Conservation (phyloP, 64 coral and sea anemone species). For the Pocillopora damicornis region DNA sequence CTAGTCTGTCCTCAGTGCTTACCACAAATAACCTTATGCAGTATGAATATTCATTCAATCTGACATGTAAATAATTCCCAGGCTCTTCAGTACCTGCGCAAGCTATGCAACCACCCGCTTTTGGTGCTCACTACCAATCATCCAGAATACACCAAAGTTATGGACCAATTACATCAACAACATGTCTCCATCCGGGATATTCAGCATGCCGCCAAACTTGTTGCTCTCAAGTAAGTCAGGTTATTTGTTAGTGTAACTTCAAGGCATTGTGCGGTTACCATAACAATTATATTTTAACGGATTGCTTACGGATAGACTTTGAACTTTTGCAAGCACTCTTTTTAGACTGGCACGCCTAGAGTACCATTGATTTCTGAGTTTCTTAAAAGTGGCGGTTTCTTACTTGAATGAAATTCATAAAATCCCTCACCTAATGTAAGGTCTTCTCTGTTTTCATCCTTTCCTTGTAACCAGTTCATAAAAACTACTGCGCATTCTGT, state of each 20-base stretch:
- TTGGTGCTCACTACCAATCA: slow-evolving; percentile 85
- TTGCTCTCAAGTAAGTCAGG: slow-evolving; percentile 88
- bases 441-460: too few relatives aligned
- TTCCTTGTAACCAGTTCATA: too few relatives aligned
- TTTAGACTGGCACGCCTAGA: too few relatives aligned
- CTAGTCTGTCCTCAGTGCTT: too few relatives aligned
- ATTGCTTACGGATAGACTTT: not conserved
- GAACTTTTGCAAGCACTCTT: too few relatives aligned
- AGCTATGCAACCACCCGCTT: slow-evolving; percentile 94
- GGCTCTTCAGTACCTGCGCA: slow-evolving; percentile 97
- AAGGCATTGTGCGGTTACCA: not conserved
- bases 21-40: too few relatives aligned
- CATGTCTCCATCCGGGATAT: slow-evolving; percentile 81
- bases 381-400: too few relatives aligned
- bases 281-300: not conserved
- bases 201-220: slow-evolving; percentile 92
- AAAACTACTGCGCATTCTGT: too few relatives aligned
- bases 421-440: too few relatives aligned
- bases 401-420: too few relatives aligned
- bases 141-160: slow-evolving; percentile 87
- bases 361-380: too few relatives aligned
- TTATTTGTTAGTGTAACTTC: not conserved
- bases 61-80: not conserved
- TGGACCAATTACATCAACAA: slow-evolving; percentile 68
- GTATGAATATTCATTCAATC: not conserved